Evolutionary conservation across 1,140 invertebrate genomes (phyloP), one percentile per base, ranked within the genome.

Genomic region (Cydia fagiglandana): DNA sequence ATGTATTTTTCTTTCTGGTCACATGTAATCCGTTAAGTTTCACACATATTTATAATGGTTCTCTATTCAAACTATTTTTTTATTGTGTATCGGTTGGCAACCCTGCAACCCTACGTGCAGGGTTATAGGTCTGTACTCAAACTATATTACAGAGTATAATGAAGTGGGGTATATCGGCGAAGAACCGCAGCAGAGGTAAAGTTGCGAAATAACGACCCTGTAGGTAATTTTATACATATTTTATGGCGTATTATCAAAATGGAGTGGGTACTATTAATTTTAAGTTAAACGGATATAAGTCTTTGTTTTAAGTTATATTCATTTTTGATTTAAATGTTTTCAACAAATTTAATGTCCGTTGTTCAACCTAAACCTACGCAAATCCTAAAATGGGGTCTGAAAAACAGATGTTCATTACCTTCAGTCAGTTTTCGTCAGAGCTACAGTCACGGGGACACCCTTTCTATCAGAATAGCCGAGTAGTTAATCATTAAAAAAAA

Each of bases 91-190:
- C 4, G 10, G 9, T 53, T 61, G 56, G 2, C 56, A 61, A 61
- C 56, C 56, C 56, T 61, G 2, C 56, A 12, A 1, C 5, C 50
- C 7, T 24, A 61, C 56, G 56, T 61, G 56, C 56, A 53, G 50
- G 50, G 56, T 61, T 61, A 61, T 61, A 61, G 17, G 56, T 61
- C 56, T 24, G 2, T 56, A 20, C 56, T 61, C 56, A 61, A 61
- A 61, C 56, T 61, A 61, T 61, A 61, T 61, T 24, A 61, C 12
- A 61, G 20, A 12, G 56, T 24, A 24, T 61, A 61, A 61, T 61
- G 56, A 61, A 24, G 56, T 61, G 56, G 56, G 56, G 56, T 20
- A 12, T 61, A 61, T 61, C 20, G 56, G 20, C 2, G 20, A 61
- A 61, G 56, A 61, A 61, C 56, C 56, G 56, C 56, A 56, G n/a